Conservation (phyloP, 1,140 invertebrate species). For the Polypedilum vanderplanki region DNA sequence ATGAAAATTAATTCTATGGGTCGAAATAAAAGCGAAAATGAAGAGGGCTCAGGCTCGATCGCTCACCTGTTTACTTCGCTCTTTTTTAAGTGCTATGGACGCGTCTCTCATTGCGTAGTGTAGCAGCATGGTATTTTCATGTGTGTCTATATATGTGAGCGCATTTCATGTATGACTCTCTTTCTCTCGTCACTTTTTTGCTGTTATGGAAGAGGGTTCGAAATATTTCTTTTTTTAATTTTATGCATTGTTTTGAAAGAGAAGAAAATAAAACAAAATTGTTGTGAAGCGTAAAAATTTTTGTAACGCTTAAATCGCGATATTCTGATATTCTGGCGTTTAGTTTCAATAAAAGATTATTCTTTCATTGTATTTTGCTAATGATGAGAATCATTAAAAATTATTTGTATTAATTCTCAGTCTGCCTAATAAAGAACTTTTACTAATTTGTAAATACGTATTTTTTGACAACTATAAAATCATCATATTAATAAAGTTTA, state of each 20-base stretch:
- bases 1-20: conserved; percentile 19
- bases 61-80: not conserved
- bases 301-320: not conserved
- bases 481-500: too few relatives aligned
- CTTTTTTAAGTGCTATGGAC: not conserved
- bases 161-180: not conserved
- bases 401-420: too few relatives aligned
- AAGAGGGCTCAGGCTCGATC: not conserved
- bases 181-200: not conserved
- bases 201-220: conserved; percentile 16
- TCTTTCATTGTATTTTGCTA: too few relatives aligned
- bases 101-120: too few relatives aligned
- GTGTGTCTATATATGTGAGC: not conserved
- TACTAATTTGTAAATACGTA: too few relatives aligned
- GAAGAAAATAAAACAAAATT: not conserved
- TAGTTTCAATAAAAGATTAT: too few relatives aligned
- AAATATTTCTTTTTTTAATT: not conserved
- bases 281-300: not conserved
- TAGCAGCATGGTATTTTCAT: not conserved
- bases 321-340: too few relatives aligned
- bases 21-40: conserved; percentile 18
- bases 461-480: too few relatives aligned
- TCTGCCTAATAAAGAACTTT: too few relatives aligned
- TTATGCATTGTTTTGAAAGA: conserved; percentile 14
- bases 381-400: too few relatives aligned